Evolutionary conservation across 2,113 vertebrate species (phyloP), one percentile per base, ranked within the genome.

Genomic region (Rhinichthys klamathensis): DNA sequence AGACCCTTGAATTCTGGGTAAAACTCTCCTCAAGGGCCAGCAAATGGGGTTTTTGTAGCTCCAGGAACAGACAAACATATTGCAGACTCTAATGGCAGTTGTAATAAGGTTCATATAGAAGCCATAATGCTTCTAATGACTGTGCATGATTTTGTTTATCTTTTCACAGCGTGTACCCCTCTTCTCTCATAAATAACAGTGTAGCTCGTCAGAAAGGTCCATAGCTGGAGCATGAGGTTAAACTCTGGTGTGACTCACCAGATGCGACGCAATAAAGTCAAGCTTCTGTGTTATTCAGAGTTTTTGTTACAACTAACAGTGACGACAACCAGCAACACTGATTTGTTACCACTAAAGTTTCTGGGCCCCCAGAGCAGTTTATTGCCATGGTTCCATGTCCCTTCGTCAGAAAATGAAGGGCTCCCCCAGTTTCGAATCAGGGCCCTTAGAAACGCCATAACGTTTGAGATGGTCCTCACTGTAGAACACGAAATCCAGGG

Each of bases 41-140:
- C 54, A 27, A 65, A 35, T n/a, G 21, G 60, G 25, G 5, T 18
- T 44, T 67, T 80, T 65, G 6, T 51, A 54, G 10, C 44, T 51
- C 63, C 21, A 65, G 61, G 44, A 81, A 69, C 27, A 35, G 61
- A 51, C 18, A 12, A 54, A 51, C 61, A 35, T 54, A 69, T 54
- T 51, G 44, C 27, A 69, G 61, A 67, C 61, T 69, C 44, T 51
- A 82, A 69, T 51, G 11, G 27, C 18, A 35, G 63, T 35, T 35
- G 49, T 82, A 69, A 67, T 69, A 82, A 30, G 44, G 63, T 35
- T 82, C 18, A 69, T 81, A n/a, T 69, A 51, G n/a, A n/a, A n/a
- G n/a, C 27, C 44, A n/a, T 69, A 69, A 82, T 69, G 41, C 27
- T 35, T 69, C 41, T 69, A 65, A 32, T 49, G 63, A 51, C 54